Evolutionary conservation across 2,113 vertebrate genomes (phyloP), one percentile per base, ranked within the genome.

Genomic region (Agelaius phoeniceus): DNA sequence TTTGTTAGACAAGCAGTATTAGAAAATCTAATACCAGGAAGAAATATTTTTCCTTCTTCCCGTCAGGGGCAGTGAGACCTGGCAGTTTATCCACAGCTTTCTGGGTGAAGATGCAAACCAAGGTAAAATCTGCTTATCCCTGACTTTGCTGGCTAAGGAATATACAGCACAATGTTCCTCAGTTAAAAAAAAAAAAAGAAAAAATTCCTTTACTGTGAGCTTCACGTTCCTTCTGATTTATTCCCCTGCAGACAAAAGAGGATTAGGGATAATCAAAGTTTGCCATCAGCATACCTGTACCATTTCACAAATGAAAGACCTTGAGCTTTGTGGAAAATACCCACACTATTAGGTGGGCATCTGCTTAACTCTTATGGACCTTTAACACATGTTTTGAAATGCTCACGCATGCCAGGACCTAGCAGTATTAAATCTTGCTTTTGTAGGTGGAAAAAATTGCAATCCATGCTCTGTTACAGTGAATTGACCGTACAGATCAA

Each of bases 1-100:
- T 97, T 90, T 87, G 87, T 97, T 92, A 96, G 76, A 96, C 65
- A 92, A 92, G 79, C 37, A 89, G 71, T 96, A 92, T 95, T 94
- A 97, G 89, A 87, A 96, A 97, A 95, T 93, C 67, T 96, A 90
- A 92, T 94, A 76, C 52, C 76, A 65, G 73, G 67, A 93, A 78
- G 35, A 94, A 65, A 76, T 16, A 85, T 91, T 96, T 94, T 97
- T 89, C 57, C 77, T 90, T 87, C 68, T 87, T 91, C 52, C 59
- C 48, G 22, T 44, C 73, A 89, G 31, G 21, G 43, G 46, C 57
- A 81, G 69, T 49, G 49, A 94, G 80, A 86, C 59, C 48, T 85
- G n/a, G 54, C 27, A n/a, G 75, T 72, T 93, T 74, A 88, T 81
- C 87, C 84, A 84, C 74, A 91, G 51, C 58, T 88, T 76, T 89